A percentile compares a stretch with the other conserved stretches of the same genome.
Conservation (phyloP, 1,140 invertebrate species). For the Potamilus streckersoni region DNA sequence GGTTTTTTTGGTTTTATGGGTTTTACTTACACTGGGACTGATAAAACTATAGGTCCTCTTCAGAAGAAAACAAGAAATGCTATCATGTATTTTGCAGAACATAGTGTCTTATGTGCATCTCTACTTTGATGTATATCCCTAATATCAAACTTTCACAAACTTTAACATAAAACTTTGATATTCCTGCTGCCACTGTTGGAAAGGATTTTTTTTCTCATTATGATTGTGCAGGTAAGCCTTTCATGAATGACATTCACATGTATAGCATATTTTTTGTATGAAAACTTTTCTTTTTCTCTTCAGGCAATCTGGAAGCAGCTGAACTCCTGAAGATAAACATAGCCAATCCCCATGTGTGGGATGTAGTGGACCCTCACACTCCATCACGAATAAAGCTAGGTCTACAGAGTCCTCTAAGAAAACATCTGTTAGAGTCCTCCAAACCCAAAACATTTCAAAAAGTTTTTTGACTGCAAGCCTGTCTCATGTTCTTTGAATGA, state of each 20-base stretch:
- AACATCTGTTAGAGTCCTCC: conserved; percentile 43
- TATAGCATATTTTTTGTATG: neutral
- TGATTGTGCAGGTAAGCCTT: neutral
- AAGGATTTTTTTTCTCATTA: no score
- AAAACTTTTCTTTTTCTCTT: neutral
- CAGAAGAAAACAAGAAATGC: no score
- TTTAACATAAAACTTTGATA: no score
- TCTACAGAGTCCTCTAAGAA: conserved; percentile 44
- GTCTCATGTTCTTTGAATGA: no score
- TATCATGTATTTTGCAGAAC: no score
- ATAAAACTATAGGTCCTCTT: no score
- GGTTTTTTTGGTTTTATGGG: no score
- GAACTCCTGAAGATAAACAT: conserved; percentile 43
- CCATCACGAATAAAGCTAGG: conserved; percentile 49
- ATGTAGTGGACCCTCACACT: conserved; percentile 52
- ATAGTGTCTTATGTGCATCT: no score
- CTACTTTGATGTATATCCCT: no score
- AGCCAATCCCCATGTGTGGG: conserved; percentile 50
- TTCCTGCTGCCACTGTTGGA: no score
- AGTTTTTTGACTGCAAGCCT: conserved; percentile 2
- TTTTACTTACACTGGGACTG: no score
- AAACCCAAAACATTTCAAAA: conserved; percentile 8
- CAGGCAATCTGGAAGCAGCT: conserved; percentile 50
- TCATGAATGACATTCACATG: neutral
- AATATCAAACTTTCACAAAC: no score